phyloP scores from a whole-genome alignment of 2,888 invertebrate genomes.

The Cheilosia scutellata region DNA sequence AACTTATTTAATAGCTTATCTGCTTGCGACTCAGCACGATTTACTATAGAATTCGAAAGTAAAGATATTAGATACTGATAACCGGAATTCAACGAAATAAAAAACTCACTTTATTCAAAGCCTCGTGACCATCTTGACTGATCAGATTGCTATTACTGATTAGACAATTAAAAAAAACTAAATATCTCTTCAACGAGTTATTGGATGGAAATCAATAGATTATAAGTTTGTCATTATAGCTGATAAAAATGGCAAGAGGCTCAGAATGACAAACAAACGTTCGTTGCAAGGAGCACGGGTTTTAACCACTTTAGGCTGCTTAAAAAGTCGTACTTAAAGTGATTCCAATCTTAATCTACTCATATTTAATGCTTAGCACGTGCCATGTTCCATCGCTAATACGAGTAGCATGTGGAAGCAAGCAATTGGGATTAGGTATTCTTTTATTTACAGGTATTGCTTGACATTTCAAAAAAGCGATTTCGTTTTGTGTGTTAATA shows the following conservation, averaged over 20 bases:
- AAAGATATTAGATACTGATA: slow-evolving; percentile 9
- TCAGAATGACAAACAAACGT: background rate
- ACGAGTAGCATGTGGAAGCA: background rate
- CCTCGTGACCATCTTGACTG: slow-evolving; percentile 16
- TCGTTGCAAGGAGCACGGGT: background rate
- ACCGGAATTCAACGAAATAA: background rate
- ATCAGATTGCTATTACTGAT: background rate
- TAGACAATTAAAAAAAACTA: background rate
- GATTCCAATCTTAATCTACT: background rate
- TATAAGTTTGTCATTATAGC: slow-evolving; percentile 7
- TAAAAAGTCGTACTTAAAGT: background rate
- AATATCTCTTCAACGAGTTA: background rate
- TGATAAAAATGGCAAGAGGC: background rate
- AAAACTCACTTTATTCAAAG: background rate
- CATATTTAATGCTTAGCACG: background rate
- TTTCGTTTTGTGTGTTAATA: background rate
- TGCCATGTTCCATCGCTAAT: background rate
- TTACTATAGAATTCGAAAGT: background rate
- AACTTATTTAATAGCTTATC: background rate
- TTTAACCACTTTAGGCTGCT: background rate
- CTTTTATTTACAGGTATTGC: background rate
- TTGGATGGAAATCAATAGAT: slow-evolving; percentile 5
- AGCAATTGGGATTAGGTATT: background rate
- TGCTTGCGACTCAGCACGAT: background rate
- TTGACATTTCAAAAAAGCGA: background rate